phyloP scores from a whole-genome alignment of 2,888 invertebrate genomes.

The Sabellastarte sp. region DNA sequence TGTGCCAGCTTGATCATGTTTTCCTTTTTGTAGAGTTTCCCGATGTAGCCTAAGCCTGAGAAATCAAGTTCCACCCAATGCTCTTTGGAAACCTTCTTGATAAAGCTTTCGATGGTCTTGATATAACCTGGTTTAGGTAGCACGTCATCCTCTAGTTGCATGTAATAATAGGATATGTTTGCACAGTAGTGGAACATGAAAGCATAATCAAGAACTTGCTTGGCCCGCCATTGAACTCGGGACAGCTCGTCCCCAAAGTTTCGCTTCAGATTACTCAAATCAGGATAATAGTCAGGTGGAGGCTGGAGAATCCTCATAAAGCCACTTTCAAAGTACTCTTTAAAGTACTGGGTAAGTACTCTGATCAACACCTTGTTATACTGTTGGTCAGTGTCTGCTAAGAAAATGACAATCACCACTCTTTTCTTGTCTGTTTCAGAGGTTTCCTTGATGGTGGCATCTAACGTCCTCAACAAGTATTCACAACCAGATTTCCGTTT shows the following conservation, averaged over 20 bases:
- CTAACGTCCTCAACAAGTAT: conserved; percentile 55
- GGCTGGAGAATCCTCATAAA: conserved; percentile 53
- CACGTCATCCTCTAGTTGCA: conserved; percentile 56
- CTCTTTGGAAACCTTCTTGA: conserved; percentile 25
- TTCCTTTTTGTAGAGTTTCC: conserved; percentile 43
- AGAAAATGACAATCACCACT: conserved; percentile 53
- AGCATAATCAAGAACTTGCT: conserved; percentile 41
- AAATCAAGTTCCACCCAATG: conserved; percentile 54
- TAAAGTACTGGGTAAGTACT: conserved; percentile 29
- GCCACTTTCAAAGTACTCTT: conserved; percentile 43
- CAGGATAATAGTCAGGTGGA: conserved; percentile 37
- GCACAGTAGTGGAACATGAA: conserved; percentile 48
- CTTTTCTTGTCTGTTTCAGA: conserved; percentile 39
- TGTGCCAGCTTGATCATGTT: conserved; percentile 34
- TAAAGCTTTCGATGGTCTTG: conserved; percentile 43
- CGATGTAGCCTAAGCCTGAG: conserved; percentile 52
- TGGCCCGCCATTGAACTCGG: conserved; percentile 53
- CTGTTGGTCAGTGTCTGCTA: conserved; percentile 51
- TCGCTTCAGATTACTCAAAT: conserved; percentile 34
- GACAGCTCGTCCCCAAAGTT: conserved; percentile 53
- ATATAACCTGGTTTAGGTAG: conserved; percentile 42
- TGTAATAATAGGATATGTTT: conserved; percentile 47
- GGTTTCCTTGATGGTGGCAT: conserved; percentile 53
- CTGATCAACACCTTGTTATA: conserved; percentile 32
- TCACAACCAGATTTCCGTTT: conserved; percentile 45